Evolutionary conservation across 2,113 vertebrate genomes (phyloP), one percentile per base, ranked within the genome.

Genomic region (Mustelus asterias): DNA sequence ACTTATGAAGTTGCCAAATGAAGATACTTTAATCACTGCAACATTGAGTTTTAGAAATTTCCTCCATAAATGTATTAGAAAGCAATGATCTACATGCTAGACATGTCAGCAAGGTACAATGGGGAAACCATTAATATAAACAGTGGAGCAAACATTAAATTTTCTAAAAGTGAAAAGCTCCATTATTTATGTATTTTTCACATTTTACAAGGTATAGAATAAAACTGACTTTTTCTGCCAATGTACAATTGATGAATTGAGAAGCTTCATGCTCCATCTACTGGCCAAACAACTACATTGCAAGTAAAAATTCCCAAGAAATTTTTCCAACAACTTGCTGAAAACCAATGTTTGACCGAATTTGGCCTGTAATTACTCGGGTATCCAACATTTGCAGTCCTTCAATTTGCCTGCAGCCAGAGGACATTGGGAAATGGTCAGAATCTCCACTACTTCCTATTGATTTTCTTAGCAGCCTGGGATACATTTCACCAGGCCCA

Each of bases 221-320:
- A 69, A 37, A n/a, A n/a, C 44, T 95, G 44, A 14, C 48, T 70
- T 29, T 48, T 54, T 29, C 44, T 54, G 26, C 20, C 37, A 94
- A 5, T 41, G 44, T 72, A 72, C 44, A 72, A 67, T 48, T 94
- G 92, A 76, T 1, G 2, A 54, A 69, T 70, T n/a, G 16, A 63
- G 5, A 72, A 94, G 94, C 29, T 95, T 95, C 41, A 72, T 44
- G 29, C 65, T 16, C 94, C 94, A 95, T 44, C 94, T 95, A 76
- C 67, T 95, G 94, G 67, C 65, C 33, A 48, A 18, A 48, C 65
- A 95, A 72, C 65, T 72, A 95, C 26, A 95, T 8, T 95, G 26
- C 94, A 94, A 67, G 63, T 94, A 26, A 94, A 70, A 94, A 3
- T 58, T 90, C 48, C 63, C 65, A 67, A 67, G 16, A 67, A 16